phyloP scores from a whole-genome alignment of 1,140 invertebrate species.

The Pteromalus puparum region DNA sequence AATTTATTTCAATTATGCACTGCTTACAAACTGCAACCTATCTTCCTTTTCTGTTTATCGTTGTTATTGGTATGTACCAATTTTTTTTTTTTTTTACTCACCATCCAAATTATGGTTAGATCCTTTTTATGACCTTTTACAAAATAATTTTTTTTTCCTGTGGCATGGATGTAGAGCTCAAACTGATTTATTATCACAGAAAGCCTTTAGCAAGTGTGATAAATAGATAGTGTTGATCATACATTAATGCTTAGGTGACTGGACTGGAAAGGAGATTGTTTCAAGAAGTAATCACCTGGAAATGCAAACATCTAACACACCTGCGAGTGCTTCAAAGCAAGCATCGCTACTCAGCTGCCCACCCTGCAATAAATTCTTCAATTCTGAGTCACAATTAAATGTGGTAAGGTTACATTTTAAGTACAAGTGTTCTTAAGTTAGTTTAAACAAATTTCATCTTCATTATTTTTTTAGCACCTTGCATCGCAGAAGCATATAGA shows the following conservation, averaged over 20 bases:
- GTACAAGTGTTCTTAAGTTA: neutral
- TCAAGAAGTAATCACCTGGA: slow-evolving; percentile 33
- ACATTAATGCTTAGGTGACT: slow-evolving; percentile 75
- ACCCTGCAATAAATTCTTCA: slow-evolving; percentile 73
- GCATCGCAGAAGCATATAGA: slow-evolving; percentile 69
- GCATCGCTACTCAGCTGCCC: slow-evolving; percentile 61
- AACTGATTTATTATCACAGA: slow-evolving; percentile 76
- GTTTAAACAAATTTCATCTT: slow-evolving; percentile 8
- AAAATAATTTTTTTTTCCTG: slow-evolving; percentile 65
- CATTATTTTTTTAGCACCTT: slow-evolving; percentile 67
- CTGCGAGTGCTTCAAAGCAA: slow-evolving; percentile 56
- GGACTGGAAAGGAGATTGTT: slow-evolving; percentile 46
- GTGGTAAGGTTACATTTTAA: slow-evolving; percentile 62
- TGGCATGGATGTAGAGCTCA: slow-evolving; percentile 75
- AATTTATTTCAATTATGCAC: slow-evolving; percentile 21
- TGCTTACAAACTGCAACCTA: neutral
- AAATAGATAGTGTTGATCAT: slow-evolving; percentile 76
- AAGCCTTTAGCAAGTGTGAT: slow-evolving; percentile 70
- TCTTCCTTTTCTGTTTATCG: neutral
- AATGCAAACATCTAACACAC: slow-evolving; percentile 22
- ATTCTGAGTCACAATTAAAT: slow-evolving; percentile 69
- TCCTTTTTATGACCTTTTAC: slow-evolving; percentile 18
- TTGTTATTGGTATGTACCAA: slow-evolving; percentile 28
- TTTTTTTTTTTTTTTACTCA: neutral
- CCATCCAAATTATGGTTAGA: neutral